Percentiles rank a stretch among this genome's conserved stretches.
phyloP scores from a whole-genome alignment of 2,888 invertebrate species.

The Pseudanteris insignis region DNA sequence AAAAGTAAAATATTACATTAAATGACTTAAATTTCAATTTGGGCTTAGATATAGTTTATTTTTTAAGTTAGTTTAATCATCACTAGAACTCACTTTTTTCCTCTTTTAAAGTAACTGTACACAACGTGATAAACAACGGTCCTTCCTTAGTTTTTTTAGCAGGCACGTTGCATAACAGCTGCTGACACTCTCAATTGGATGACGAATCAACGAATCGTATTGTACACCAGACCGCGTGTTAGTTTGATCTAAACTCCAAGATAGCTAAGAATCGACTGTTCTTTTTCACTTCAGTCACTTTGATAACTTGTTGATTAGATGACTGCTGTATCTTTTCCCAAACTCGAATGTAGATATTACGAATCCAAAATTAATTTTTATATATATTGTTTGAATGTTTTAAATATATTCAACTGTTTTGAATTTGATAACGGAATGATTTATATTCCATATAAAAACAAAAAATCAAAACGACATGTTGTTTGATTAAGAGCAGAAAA shows the following conservation, averaged over 20 bases:
- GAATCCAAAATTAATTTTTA: no score
- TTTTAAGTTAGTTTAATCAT: no score
- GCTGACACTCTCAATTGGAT: conserved; percentile 17
- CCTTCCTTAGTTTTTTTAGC: conserved; percentile 15
- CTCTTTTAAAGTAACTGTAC: conserved; percentile 21
- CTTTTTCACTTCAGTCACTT: conserved; percentile 22
- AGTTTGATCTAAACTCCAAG: conserved; percentile 33
- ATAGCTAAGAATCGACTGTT: conserved; percentile 38
- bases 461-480: no score
- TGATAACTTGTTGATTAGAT: conserved; percentile 18
- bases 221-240: conserved; percentile 13
- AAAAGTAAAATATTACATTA: no score
- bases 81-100: conserved; percentile 7
- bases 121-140: conserved; percentile 6
- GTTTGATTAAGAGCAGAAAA: no score
- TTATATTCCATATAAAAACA: no score
- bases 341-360: conserved; percentile 9
- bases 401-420: no score
- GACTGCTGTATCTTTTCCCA: conserved; percentile 11
- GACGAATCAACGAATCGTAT: conserved; percentile 19
- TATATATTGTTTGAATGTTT: no score
- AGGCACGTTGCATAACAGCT: conserved; percentile 22
- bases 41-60: no score
- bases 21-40: no score
- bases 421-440: no score